These are phyloP conservation scores for Pseudomugil gertrudae DNA, from an alignment of 2,797 vertebrate species.

Conservation along the genomic window DNA sequence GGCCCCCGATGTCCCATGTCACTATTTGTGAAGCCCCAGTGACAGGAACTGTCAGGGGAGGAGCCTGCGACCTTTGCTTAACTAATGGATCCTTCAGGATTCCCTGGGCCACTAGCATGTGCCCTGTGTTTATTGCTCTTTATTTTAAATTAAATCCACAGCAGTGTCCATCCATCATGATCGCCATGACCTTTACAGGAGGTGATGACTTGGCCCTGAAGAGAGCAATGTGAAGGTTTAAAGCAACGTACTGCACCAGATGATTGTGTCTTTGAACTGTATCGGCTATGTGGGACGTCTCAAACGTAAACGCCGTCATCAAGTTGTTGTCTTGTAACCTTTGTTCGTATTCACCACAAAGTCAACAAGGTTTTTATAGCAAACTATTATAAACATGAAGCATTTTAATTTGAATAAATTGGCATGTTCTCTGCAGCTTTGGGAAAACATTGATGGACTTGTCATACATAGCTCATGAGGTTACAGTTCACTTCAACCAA, in stretches of 20 bases:
- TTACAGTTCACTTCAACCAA: not conserved
- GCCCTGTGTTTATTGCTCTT: conserved; percentile 80
- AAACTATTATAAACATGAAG: not conserved
- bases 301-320: conserved; percentile 10
- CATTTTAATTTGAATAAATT: not conserved
- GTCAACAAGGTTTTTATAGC: not conserved
- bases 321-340: not conserved
- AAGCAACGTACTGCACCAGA: conserved; percentile 28
- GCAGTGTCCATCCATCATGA: conserved; percentile 80
- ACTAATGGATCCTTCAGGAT: conserved; percentile 84
- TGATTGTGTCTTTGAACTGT: conserved; percentile 26
- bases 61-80: conserved; percentile 88
- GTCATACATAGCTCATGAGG: not conserved
- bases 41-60: conserved; percentile 79
- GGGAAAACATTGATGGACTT: not conserved
- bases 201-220: conserved; percentile 77
- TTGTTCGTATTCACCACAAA: not conserved
- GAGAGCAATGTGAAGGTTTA: conserved; percentile 48
- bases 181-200: conserved; percentile 81
- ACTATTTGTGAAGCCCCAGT: conserved; percentile 60
- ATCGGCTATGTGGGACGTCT: conserved; percentile 1
- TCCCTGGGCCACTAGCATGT: conserved; percentile 61
- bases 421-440: not conserved
- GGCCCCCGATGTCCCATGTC: conserved; percentile 62
- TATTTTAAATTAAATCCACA: conserved; percentile 84